A percentile compares a stretch with the other conserved stretches of the same genome.
Conservation (phyloP, 2,113 vertebrate species). For the Mesembrinibis cayennensis region DNA sequence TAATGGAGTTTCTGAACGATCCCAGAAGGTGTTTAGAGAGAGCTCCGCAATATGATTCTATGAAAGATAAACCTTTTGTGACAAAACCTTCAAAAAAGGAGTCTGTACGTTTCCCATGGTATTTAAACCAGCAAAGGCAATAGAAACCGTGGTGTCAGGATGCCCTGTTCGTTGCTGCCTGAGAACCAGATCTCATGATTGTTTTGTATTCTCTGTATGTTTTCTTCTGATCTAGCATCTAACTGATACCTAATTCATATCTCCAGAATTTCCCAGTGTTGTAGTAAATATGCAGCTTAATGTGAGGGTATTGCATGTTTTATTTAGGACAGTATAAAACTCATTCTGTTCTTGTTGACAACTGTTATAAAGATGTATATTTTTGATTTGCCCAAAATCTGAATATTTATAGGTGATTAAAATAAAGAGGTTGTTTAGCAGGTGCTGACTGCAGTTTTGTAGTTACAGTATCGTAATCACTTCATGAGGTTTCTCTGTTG, state of each 20-base stretch:
- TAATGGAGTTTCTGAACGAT: background rate
- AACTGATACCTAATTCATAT: background rate
- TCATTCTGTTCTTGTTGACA: background rate
- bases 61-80: background rate
- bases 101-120: background rate
- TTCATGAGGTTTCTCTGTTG: conserved; percentile 53
- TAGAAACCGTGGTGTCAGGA: background rate
- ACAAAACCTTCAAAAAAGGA: background rate
- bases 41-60: background rate
- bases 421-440: conserved; percentile 44
- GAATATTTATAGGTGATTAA: conserved; percentile 49
- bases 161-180: background rate
- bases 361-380: background rate
- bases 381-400: background rate
- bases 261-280: background rate
- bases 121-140: background rate
- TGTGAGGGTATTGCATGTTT: background rate
- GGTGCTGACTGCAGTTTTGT: background rate
- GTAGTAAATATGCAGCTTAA: background rate
- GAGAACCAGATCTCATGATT: background rate
- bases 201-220: background rate
- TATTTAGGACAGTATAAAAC: background rate
- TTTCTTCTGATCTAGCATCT: background rate
- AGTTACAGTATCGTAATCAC: background rate
- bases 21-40: background rate